phyloP scores from a whole-genome alignment of 2,113 vertebrate genomes.

The Chauna torquata region DNA sequence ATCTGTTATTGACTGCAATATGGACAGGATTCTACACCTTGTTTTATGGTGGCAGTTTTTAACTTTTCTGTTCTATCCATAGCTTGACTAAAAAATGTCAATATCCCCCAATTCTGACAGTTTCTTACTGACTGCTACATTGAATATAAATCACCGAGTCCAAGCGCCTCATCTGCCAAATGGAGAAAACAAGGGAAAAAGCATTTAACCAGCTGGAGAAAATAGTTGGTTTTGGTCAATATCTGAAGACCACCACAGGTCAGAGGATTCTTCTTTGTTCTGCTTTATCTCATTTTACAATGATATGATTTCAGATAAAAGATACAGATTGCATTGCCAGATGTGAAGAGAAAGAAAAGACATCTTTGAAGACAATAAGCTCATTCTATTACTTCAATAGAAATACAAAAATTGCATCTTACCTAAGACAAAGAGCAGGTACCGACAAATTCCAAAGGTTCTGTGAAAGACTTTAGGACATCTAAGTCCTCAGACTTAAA shows the following conservation, averaged over 20 bases:
- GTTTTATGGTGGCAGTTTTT: neutral
- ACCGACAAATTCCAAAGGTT: neutral
- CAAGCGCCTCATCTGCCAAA: neutral
- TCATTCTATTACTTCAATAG: neutral
- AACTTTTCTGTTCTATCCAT: slow-evolving; percentile 11
- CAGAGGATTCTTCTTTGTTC: neutral
- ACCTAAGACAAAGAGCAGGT: neutral
- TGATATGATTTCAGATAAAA: neutral
- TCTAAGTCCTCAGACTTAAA: neutral
- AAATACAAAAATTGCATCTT: neutral
- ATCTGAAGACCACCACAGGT: neutral
- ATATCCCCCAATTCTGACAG: neutral
- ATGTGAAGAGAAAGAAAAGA: neutral
- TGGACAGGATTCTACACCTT: neutral
- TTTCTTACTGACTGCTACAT: neutral
- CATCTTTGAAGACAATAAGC: neutral
- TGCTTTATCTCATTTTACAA: slow-evolving; percentile 42
- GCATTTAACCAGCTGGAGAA: slow-evolving; percentile 6
- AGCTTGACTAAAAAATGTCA: slow-evolving; percentile 28
- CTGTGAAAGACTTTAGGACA: neutral
- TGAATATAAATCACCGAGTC: slow-evolving; percentile 2
- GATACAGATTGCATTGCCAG: neutral
- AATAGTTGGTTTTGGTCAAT: neutral
- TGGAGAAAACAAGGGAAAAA: neutral
- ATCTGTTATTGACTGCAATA: neutral